These are phyloP conservation scores for Xestia sexstrigata DNA, from an alignment of 2,888 invertebrate genomes.

Conservation along the genomic window DNA sequence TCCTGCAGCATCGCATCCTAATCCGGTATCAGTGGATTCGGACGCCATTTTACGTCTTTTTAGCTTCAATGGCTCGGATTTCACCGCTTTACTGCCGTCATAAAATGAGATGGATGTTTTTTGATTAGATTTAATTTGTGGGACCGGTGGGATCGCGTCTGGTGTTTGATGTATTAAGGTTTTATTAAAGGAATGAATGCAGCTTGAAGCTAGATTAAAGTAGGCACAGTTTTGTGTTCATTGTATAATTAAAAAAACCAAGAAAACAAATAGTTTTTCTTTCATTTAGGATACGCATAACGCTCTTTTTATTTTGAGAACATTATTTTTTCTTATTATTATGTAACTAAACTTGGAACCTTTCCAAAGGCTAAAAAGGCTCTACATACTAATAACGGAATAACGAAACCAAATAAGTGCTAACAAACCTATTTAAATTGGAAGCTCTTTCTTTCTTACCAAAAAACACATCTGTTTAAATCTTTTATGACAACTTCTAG, in stretches of 20 bases:
- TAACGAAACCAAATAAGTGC: not conserved
- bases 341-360: not conserved
- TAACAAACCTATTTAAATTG: not conserved
- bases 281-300: not conserved
- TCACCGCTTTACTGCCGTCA: conserved; percentile 63
- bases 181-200: conserved; percentile 31
- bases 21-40: conserved; percentile 57
- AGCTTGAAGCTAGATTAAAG: not conserved
- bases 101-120: conserved; percentile 69
- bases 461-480: not conserved
- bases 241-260: not conserved
- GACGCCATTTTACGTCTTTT: conserved; percentile 63
- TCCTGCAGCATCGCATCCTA: conserved; percentile 42
- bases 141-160: conserved; percentile 46
- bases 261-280: not conserved
- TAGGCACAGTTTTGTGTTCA: not conserved
- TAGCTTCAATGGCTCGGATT: conserved; percentile 64
- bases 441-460: not conserved
- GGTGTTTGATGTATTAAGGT: conserved; percentile 50
- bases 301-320: not conserved
- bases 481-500: not conserved
- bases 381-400: not conserved
- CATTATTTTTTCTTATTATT: not conserved
- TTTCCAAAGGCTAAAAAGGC: not conserved
- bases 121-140: conserved; percentile 71